Base-by-base conservation (phyloP, 1,140 invertebrate genomes). In the Anoplophora glabripennis region DNA sequence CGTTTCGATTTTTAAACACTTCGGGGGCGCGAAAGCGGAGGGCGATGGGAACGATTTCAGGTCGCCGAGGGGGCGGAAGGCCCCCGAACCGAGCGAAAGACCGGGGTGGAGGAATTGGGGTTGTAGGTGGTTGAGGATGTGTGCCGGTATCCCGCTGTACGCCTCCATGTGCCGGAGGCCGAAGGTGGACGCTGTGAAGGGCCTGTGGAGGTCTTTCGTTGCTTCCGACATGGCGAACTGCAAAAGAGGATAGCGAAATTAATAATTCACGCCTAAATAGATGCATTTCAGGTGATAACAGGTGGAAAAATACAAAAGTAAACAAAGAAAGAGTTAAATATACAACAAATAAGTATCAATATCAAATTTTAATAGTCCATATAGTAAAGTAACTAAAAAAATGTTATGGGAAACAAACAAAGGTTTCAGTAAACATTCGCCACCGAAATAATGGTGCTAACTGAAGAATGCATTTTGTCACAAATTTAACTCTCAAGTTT, bases 161-260 rank as follows among this genome's bases (percentile, higher is more conserved):
- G 78, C 77, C 59, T 82, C 81, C 76, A 80, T 80, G 61, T 80
- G 78, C 12, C 79, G 75, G 44, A 79, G 73, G 21, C 80, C 78
- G 53, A 82, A 81, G 12, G 75, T 73, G 7, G 78, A 67, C 17
- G 76, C 72, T 17, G 74, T 72, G 48, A 79, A 77, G 17, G 77
- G 78, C 21, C 74, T 60, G 51, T 76, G 71, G 14, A 76, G 57
- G 21, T 76, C 73, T 60, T 76, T 76, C 12, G 71, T 61, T 18
- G 73, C 70, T 35, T 76, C 74, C 7, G 68, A 69, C 70, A 76
- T 71, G 18, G 71, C 66, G 47, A 76, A 76, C 74, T 76, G 61
- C 46, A 72, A 71, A 14, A 52, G 34, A 57, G 54, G 41, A 61
- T 18, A 28, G 21, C n/a, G n/a, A 5, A 28, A 28, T 28, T 2